A percentile compares a stretch with the other conserved stretches of the same genome.
Conservation (phyloP, 1,140 invertebrate genomes). For the Neomicropteryx cornuta region DNA sequence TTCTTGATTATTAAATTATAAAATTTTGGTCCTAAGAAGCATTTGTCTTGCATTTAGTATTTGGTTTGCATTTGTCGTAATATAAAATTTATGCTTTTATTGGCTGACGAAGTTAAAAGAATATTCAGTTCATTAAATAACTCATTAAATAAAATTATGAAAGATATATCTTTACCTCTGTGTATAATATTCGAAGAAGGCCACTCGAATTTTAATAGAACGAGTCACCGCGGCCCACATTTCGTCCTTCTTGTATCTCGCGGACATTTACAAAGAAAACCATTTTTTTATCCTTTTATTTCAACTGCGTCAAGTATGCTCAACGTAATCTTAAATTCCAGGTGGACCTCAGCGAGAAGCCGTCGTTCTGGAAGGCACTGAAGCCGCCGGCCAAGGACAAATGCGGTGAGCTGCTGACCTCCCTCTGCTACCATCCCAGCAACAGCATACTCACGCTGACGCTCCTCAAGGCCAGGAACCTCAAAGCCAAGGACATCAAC, state of each 20-base stretch:
- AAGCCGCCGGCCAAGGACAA: slow-evolving; percentile 87
- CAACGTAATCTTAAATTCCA: too few species aligned
- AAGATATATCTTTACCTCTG: slow-evolving; percentile 53
- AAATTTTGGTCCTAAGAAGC: too few species aligned
- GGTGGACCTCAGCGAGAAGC: slow-evolving; percentile 86
- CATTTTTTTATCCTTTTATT: too few species aligned
- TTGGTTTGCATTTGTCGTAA: too few species aligned
- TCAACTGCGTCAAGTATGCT: too few species aligned
- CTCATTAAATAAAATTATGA: too few species aligned
- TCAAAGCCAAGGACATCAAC: slow-evolving; percentile 91
- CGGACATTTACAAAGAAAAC: slow-evolving; percentile 12
- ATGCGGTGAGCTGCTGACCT: slow-evolving; percentile 82
- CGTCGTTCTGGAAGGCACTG: slow-evolving; percentile 84
- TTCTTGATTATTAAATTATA: too few species aligned
- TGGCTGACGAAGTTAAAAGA: too few species aligned
- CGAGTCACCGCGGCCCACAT: slow-evolving; percentile 56
- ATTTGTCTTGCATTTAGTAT: too few species aligned
- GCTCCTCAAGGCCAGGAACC: slow-evolving; percentile 80
- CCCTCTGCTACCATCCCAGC: slow-evolving; percentile 84
- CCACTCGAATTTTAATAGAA: slow-evolving; percentile 53
- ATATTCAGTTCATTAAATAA: too few species aligned
- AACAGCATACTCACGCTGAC: slow-evolving; percentile 81
- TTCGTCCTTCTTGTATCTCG: slow-evolving; percentile 19
- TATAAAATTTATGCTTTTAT: too few species aligned
- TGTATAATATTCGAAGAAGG: slow-evolving; percentile 57